A percentile compares a stretch with the other conserved stretches of the same genome.
Evolutionary conservation across 2,888 invertebrate species (phyloP).

Genomic region (Drosophila neonasuta): DNA sequence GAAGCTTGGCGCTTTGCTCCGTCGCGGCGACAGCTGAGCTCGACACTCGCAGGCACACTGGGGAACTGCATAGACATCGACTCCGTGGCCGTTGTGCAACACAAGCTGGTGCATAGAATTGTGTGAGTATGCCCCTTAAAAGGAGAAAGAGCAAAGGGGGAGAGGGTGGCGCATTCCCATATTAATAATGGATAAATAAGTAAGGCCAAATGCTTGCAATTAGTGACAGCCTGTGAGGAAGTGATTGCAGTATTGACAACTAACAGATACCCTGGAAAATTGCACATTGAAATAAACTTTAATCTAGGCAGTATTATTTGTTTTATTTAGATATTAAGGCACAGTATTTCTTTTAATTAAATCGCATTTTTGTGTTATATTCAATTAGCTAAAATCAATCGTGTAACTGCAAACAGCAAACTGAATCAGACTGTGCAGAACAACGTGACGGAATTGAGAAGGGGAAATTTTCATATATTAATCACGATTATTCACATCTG

Average conservation of each 20-base stretch:
- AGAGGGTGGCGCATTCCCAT: conserved; percentile 8
- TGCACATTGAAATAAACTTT: not conserved
- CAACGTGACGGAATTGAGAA: not conserved
- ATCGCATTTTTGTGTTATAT: no score
- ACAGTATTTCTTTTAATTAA: no score
- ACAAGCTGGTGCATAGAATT: conserved; percentile 81
- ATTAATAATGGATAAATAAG: conserved; percentile 60
- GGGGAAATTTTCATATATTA: not conserved
- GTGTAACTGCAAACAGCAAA: no score
- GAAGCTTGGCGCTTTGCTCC: conserved; percentile 22
- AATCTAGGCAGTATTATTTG: not conserved
- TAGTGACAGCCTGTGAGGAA: conserved; percentile 29
- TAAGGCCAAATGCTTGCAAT: conserved; percentile 48
- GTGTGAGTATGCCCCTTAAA: conserved; percentile 77
- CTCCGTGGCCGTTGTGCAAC: conserved; percentile 83
- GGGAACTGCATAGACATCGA: conserved; percentile 86
- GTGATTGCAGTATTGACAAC: not conserved
- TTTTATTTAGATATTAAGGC: no score
- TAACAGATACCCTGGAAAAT: conserved; percentile 36
- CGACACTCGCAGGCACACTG: conserved; percentile 82
- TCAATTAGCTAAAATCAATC: no score
- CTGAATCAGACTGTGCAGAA: not conserved
- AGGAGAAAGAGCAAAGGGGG: not conserved
- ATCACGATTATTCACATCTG: not conserved
- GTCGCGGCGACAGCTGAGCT: conserved; percentile 45